A percentile compares a stretch with the other conserved stretches of the same genome.
These are phyloP conservation scores for Drosophila prosaltans DNA, from an alignment of 1,140 invertebrate species.

Conservation along the genomic window DNA sequence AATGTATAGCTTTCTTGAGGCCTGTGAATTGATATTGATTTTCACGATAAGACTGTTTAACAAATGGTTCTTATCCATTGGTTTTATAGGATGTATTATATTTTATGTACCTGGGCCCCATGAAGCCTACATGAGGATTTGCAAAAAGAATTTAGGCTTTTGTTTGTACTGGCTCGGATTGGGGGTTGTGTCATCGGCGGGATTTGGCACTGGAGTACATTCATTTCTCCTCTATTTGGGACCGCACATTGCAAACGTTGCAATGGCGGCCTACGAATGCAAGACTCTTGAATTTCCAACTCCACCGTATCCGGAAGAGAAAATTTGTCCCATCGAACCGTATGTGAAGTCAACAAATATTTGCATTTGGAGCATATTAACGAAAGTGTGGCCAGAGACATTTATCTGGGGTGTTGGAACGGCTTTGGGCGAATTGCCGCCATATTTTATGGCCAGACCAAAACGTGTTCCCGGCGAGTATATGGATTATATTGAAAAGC, in stretches of 20 bases:
- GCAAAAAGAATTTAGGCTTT: constrained; percentile 86
- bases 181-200: constrained; percentile 98
- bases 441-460: constrained; percentile 98
- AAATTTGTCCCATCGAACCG: constrained; percentile 89
- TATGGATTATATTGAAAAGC: constrained; percentile 88
- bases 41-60: constrained; percentile 84
- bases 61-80: constrained; percentile 79
- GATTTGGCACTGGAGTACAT: constrained; percentile 98
- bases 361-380: constrained; percentile 94
- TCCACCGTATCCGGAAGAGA: constrained; percentile 94
- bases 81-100: constrained; percentile 54
- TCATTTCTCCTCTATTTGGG: constrained; percentile 99
- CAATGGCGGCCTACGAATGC: constrained; percentile 98
- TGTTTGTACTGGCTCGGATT: constrained; percentile 97
- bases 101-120: constrained; percentile 83
- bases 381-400: constrained; percentile 95
- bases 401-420: constrained; percentile 99
- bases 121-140: constrained; percentile 70
- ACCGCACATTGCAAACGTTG: constrained; percentile 95
- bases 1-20: constrained; percentile 92
- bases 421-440: constrained; percentile 97
- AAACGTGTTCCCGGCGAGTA: constrained; percentile 89
- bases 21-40: constrained; percentile 85
- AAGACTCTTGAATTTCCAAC: constrained; percentile 96
- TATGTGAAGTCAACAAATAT: constrained; percentile 86